A percentile compares a stretch with the other conserved stretches of the same genome.
Conservation (phyloP, 2,113 vertebrate genomes). For the Jaculus jaculus region DNA sequence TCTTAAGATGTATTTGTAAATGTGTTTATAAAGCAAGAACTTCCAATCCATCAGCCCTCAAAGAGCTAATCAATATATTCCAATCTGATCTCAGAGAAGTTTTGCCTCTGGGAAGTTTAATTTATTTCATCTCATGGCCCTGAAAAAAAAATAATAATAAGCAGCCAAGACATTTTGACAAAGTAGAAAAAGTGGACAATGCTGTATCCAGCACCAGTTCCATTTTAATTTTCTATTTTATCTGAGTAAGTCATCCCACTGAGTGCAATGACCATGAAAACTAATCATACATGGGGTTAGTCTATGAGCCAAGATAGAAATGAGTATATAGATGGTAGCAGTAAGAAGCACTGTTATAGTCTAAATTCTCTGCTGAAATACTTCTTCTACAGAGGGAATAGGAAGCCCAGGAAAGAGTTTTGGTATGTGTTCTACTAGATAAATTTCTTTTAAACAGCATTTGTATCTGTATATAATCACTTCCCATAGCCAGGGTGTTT, state of each 20-base stretch:
- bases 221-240: slow-evolving; percentile 86
- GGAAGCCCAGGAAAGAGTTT: background rate
- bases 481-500: slow-evolving; percentile 1
- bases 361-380: background rate
- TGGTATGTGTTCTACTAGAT: slow-evolving; percentile 30
- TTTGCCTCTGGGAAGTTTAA: slow-evolving; percentile 87
- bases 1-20: slow-evolving; percentile 84
- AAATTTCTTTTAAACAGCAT: slow-evolving; percentile 56
- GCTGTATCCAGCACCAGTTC: slow-evolving; percentile 77
- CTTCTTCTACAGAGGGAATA: slow-evolving; percentile 34
- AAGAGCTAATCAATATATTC: slow-evolving; percentile 89
- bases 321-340: slow-evolving; percentile 52
- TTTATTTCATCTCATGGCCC: slow-evolving; percentile 87
- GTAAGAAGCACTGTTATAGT: slow-evolving; percentile 50
- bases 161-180: slow-evolving; percentile 82
- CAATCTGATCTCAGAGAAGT: slow-evolving; percentile 86
- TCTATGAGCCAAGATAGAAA: background rate
- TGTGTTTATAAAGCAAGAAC: slow-evolving; percentile 87
- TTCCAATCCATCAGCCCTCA: slow-evolving; percentile 86
- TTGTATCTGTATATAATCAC: slow-evolving; percentile 55
- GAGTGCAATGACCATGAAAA: slow-evolving; percentile 80
- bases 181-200: slow-evolving; percentile 78
- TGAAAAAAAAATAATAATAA: slow-evolving; percentile 83
- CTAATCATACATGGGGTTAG: slow-evolving; percentile 63
- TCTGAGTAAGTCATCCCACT: slow-evolving; percentile 82